Evolutionary conservation across 2,888 invertebrate genomes (phyloP).

Genomic region (Amphipoea lucens): DNA sequence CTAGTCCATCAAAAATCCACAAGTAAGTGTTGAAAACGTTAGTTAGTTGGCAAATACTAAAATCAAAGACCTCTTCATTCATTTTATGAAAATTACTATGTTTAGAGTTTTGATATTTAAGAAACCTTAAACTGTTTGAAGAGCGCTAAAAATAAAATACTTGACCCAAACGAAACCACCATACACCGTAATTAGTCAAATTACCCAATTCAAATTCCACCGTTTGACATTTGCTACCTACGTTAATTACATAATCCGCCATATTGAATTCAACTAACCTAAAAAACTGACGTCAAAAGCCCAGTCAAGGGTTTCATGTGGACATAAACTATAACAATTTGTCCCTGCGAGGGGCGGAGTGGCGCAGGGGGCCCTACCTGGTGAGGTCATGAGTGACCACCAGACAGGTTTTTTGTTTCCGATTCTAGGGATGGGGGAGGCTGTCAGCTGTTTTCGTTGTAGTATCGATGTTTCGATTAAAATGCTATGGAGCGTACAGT

Average conservation of each 20-base stretch:
- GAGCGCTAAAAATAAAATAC: background rate
- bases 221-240: constrained; percentile 20
- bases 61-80: background rate
- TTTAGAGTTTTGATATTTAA: background rate
- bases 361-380: constrained; percentile 74
- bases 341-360: constrained; percentile 60
- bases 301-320: constrained; percentile 58
- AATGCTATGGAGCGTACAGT: background rate
- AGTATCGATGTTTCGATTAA: constrained; percentile 55
- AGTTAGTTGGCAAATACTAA: background rate
- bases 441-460: constrained; percentile 71
- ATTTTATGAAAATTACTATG: constrained; percentile 4
- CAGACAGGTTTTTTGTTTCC: constrained; percentile 84
- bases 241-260: constrained; percentile 7
- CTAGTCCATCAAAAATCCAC: background rate
- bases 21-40: background rate
- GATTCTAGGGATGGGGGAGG: constrained; percentile 70
- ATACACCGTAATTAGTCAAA: constrained; percentile 23
- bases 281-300: constrained; percentile 51
- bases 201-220: constrained; percentile 25
- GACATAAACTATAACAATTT: constrained; percentile 73
- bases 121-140: background rate
- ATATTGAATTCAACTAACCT: constrained; percentile 21
- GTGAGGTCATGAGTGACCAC: constrained; percentile 80
- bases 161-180: background rate